Evolutionary conservation across 2,113 vertebrate genomes (phyloP).

Genomic region (Nesoenas mayeri): DNA sequence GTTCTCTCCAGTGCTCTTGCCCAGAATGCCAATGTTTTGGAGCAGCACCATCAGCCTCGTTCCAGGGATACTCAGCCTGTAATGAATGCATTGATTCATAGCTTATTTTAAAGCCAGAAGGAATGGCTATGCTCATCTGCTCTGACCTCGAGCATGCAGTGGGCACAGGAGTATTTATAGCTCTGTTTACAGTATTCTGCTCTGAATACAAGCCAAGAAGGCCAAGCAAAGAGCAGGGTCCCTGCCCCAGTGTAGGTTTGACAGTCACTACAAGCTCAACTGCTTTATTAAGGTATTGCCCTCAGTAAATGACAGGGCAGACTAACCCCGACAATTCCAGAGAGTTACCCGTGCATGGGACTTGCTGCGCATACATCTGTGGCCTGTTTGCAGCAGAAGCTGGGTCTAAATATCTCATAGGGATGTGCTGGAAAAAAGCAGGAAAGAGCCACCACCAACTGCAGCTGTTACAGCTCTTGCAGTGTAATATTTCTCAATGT

Average conservation of each 20-base stretch:
- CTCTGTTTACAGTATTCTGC: conserved; percentile 38
- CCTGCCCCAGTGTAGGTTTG: neutral
- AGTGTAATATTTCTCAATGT: neutral
- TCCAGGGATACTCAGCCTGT: neutral
- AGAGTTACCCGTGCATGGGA: neutral
- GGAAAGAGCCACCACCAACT: neutral
- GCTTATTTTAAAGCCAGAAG: conserved; percentile 52
- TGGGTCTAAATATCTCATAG: neutral
- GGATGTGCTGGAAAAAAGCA: neutral
- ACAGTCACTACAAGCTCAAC: neutral
- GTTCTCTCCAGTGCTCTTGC: neutral
- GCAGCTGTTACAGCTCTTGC: neutral
- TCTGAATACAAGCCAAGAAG: neutral
- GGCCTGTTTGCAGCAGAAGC: neutral
- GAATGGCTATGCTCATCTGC: conserved; percentile 18
- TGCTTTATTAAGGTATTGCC: conserved; percentile 6
- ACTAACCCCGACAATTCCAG: neutral
- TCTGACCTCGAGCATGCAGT: conserved; percentile 30
- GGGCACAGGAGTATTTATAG: conserved; percentile 53
- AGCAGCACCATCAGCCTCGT: neutral
- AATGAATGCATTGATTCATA: conserved; percentile 46
- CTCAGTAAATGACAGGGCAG: neutral
- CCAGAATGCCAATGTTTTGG: neutral
- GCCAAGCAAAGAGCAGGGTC: neutral
- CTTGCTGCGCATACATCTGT: neutral